phyloP scores from a whole-genome alignment of 2,888 invertebrate species.

The Heliconius hortense region DNA sequence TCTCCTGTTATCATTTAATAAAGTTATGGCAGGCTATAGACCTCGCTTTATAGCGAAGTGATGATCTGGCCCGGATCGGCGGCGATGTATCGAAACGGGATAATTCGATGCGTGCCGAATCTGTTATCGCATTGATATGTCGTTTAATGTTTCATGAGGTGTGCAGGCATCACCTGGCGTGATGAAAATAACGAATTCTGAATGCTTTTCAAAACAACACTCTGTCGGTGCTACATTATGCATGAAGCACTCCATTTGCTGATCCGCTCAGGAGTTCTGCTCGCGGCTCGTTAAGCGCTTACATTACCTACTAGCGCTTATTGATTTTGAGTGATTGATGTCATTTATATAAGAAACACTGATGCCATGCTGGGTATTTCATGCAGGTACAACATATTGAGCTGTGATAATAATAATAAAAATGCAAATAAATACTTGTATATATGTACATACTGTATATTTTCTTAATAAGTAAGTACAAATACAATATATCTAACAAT shows the following conservation, averaged over 20 bases:
- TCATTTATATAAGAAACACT: constrained; percentile 61
- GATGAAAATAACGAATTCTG: constrained; percentile 80
- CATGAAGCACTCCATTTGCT: constrained; percentile 82
- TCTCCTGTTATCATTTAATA: constrained; percentile 81
- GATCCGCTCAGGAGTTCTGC: constrained; percentile 80
- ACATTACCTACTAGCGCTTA: constrained; percentile 80
- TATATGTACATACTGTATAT: neutral
- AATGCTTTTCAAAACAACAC: constrained; percentile 82
- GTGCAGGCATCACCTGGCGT: constrained; percentile 76
- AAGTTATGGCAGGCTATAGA: constrained; percentile 74
- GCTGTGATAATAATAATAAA: too few relatives aligned
- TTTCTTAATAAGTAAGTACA: neutral
- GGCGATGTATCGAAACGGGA: constrained; percentile 24
- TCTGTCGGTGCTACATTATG: constrained; percentile 79
- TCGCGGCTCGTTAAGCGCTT: constrained; percentile 81
- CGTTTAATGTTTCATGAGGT: constrained; percentile 77
- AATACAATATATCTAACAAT: neutral
- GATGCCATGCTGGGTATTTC: neutral
- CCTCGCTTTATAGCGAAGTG: constrained; percentile 56
- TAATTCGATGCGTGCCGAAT: constrained; percentile 44
- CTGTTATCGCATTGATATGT: constrained; percentile 62
- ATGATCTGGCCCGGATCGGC: constrained; percentile 44
- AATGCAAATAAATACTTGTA: neutral
- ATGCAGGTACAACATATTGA: neutral
- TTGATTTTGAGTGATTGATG: constrained; percentile 77